A percentile compares a stretch with the other conserved stretches of the same genome.
phyloP scores from a whole-genome alignment of 2,888 invertebrate species.

The Melieria omissa region DNA sequence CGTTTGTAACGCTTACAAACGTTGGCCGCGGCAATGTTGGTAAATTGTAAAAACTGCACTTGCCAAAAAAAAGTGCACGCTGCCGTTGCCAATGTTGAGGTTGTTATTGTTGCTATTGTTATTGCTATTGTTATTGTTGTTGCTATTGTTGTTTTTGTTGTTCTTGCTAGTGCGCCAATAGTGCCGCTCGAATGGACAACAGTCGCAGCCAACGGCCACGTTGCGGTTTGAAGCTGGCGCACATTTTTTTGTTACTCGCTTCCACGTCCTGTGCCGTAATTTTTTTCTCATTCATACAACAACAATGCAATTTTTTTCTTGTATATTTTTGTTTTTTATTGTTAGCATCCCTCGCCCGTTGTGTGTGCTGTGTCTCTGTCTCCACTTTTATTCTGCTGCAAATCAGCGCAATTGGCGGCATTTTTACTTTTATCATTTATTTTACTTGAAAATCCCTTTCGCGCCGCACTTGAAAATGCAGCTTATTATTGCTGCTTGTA shows the following conservation, averaged over 20 bases:
- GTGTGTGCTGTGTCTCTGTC: conserved; percentile 16
- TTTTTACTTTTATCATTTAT: conserved; percentile 39
- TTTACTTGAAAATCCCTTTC: conserved; percentile 26
- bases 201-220: no score
- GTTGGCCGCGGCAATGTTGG: neutral
- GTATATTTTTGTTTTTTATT: no score
- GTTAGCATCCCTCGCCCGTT: no score
- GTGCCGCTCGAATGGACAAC: no score
- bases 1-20: no score
- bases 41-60: no score
- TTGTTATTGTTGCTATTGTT: no score
- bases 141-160: neutral
- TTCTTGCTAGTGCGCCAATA: no score
- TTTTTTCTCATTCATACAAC: conserved; percentile 4
- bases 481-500: conserved; percentile 63
- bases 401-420: conserved; percentile 41
- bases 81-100: no score
- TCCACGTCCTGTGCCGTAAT: conserved; percentile 5
- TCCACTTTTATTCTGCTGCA: conserved; percentile 30
- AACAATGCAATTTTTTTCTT: no score
- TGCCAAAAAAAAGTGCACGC: no score
- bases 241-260: neutral
- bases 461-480: conserved; percentile 42
- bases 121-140: no score
- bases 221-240: neutral